phyloP scores from a whole-genome alignment of 2,888 invertebrate species.

The Stenolophus ochropezus region DNA sequence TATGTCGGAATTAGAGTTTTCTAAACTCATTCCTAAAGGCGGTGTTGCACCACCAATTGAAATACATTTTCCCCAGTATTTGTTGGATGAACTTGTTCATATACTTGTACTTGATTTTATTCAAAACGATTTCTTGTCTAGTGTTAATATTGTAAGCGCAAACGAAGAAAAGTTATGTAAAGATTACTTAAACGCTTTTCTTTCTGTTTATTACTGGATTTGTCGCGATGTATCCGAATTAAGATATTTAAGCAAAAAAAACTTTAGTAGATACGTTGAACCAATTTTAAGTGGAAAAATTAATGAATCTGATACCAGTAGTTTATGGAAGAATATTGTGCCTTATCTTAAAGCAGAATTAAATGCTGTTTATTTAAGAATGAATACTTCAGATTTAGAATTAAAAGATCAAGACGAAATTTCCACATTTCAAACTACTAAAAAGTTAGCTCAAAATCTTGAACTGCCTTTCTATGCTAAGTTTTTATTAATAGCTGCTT shows the following conservation, averaged over 20 bases:
- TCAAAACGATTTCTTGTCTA: conserved; percentile 64
- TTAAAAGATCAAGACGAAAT: conserved; percentile 40
- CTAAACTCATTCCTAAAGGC: conserved; percentile 84
- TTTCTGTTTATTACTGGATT: conserved; percentile 88
- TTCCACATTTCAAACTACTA: conserved; percentile 62
- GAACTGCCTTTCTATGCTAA: conserved; percentile 93
- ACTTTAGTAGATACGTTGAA: conserved; percentile 86
- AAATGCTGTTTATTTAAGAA: conserved; percentile 51
- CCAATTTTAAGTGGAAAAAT: conserved; percentile 83
- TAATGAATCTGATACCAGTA: conserved; percentile 78
- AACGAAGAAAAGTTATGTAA: conserved; percentile 78
- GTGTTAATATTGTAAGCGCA: conserved; percentile 64
- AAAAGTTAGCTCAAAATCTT: conserved; percentile 78
- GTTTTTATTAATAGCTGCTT: conserved; percentile 91
- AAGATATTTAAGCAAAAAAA: conserved; percentile 84
- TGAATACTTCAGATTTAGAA: conserved; percentile 10
- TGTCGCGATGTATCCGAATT: conserved; percentile 91
- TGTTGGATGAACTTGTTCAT: conserved; percentile 79
- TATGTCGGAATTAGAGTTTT: conserved; percentile 85
- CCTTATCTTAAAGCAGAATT: conserved; percentile 69
- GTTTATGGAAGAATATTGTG: conserved; percentile 87
- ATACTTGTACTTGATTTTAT: conserved; percentile 74
- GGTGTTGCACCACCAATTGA: conserved; percentile 83
- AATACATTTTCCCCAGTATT: conserved; percentile 88
- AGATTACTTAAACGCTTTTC: conserved; percentile 87